phyloP scores from a whole-genome alignment of 2,888 invertebrate genomes.

The Leptinotarsa tumamoca region DNA sequence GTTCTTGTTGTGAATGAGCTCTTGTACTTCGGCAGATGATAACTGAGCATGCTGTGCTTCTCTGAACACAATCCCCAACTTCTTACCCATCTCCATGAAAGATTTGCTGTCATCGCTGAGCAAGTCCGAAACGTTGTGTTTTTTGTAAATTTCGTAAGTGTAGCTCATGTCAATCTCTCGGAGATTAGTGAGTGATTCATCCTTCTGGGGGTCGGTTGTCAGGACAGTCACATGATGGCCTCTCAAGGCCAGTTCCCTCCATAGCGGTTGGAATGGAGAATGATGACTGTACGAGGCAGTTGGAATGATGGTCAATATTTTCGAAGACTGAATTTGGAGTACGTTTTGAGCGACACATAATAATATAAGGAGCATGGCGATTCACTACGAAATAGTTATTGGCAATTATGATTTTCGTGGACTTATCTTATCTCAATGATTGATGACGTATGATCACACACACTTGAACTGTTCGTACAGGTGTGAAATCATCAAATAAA shows the following conservation, averaged over 20 bases:
- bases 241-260: constrained; percentile 64
- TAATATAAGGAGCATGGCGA: constrained; percentile 4
- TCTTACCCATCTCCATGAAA: constrained; percentile 39
- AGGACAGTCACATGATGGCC: constrained; percentile 68
- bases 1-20: constrained; percentile 55
- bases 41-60: constrained; percentile 47
- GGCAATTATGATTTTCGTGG: neutral
- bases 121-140: constrained; percentile 39
- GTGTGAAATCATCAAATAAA: too few relatives aligned
- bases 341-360: constrained; percentile 12
- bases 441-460: neutral
- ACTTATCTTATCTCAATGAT: constrained; percentile 15
- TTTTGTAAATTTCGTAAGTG: constrained; percentile 56
- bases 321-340: constrained; percentile 34
- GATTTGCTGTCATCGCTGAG: constrained; percentile 44
- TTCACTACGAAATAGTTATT: neutral
- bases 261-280: constrained; percentile 65
- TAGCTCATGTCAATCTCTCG: constrained; percentile 64
- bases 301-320: constrained; percentile 52
- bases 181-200: constrained; percentile 60
- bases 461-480: constrained; percentile 24
- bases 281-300: constrained; percentile 66
- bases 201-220: constrained; percentile 65
- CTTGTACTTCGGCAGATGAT: constrained; percentile 54
- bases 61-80: constrained; percentile 39